Evolutionary conservation across 2,888 invertebrate species (phyloP), one percentile per base, ranked within the genome.

Genomic region (Lochmaea crataegi): DNA sequence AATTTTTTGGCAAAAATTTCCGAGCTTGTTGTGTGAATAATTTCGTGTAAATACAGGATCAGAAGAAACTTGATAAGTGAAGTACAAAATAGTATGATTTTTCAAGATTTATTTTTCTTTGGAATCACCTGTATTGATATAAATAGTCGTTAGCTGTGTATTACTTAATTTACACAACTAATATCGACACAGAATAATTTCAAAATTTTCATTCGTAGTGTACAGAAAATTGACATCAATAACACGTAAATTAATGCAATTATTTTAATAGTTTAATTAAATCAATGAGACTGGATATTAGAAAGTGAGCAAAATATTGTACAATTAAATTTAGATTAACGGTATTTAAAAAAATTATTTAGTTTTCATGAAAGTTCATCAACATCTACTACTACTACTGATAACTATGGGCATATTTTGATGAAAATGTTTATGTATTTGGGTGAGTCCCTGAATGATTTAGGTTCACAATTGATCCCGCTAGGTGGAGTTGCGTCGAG

Each of bases 21-120:
- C n/a, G 48, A 32, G 32, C 32, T 48, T 53, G 18, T 18, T n/a
- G n/a, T n/a, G 18, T 53, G 18, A 53, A 16, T 53, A 9, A 53
- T 53, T 53, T 53, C 16, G 53, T 58, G 26, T 32, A 58, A 58
- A 26, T n/a, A 32, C 5, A 58, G 58, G 61, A 63, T 41, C 42
- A 63, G 42, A 63, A 63, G 16, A 41, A 63, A 38, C 61, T 63
- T 38, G 61, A 63, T 38, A 63, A 42, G 41, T 18, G 61, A 63
- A 63, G 61, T 63, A 63, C 61, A 63, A 63, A 63, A 12, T 42
- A 42, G 18, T 18, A 42, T 42, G 12, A 5, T 61, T 53, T 53
- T 16, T 53, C n/a, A 18, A 5, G 42, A 42, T 2, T 42, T 5
- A 42, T 26, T n/a, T n/a, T n/a, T n/a, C 26, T 26, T 2, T 42